These are phyloP conservation scores for Pituophis catenifer DNA, from an alignment of 2,113 vertebrate species.

Conservation along the genomic window DNA sequence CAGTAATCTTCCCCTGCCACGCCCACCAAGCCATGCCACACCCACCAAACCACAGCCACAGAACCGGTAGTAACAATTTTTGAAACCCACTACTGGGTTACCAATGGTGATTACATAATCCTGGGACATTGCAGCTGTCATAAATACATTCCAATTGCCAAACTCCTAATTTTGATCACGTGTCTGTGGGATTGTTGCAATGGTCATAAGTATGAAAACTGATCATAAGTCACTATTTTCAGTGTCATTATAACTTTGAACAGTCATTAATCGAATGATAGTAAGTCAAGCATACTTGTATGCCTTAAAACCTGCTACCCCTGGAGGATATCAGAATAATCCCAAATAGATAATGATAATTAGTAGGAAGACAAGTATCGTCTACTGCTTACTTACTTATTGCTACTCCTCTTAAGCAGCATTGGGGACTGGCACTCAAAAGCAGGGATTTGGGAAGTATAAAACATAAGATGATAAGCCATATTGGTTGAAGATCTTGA, in stretches of 20 bases:
- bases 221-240: not conserved
- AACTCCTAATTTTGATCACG: not conserved
- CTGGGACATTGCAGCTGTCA: not conserved
- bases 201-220: not conserved
- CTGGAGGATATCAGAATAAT: not conserved
- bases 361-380: not conserved
- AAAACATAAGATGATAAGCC: not conserved
- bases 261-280: not conserved
- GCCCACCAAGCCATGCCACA: too few species aligned
- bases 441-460: not conserved
- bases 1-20: too few species aligned
- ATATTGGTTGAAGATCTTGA: not conserved
- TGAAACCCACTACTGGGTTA: not conserved
- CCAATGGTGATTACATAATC: not conserved
- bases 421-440: not conserved
- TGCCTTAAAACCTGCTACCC: not conserved
- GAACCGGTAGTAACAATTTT: too few species aligned
- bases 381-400: not conserved
- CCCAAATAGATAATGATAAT: not conserved
- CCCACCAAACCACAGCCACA: too few species aligned
- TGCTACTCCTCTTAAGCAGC: not conserved
- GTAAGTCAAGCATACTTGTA: not conserved
- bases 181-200: not conserved
- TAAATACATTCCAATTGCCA: not conserved
- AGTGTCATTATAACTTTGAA: not conserved